phyloP scores from a whole-genome alignment of 2,888 invertebrate species.

The Chrysomela aeneicollis region DNA sequence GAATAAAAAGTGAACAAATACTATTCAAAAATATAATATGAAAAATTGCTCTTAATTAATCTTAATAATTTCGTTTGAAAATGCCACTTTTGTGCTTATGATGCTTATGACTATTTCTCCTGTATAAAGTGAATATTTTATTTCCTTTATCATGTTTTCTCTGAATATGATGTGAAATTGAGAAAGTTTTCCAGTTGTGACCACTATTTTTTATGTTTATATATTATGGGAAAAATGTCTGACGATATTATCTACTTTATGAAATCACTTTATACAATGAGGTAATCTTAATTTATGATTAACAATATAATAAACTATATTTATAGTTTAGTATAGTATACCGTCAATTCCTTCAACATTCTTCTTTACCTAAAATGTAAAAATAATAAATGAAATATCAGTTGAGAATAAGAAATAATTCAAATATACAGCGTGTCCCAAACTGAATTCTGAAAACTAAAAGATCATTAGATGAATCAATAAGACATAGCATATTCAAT shows the following conservation, averaged over 20 bases:
- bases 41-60: too few relatives aligned
- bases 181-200: too few relatives aligned
- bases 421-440: not conserved
- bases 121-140: not conserved
- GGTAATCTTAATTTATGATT: not conserved
- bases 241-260: too few relatives aligned
- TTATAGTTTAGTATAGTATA: conserved; percentile 14
- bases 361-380: conserved; percentile 34
- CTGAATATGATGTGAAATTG: not conserved
- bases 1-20: too few relatives aligned
- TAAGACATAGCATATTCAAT: too few relatives aligned
- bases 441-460: not conserved
- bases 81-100: not conserved
- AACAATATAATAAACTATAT: conserved; percentile 10
- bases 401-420: not conserved
- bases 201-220: too few relatives aligned
- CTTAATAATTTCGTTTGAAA: too few relatives aligned
- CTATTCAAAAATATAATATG: too few relatives aligned
- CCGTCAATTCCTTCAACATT: conserved; percentile 23
- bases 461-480: too few relatives aligned
- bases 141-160: not conserved
- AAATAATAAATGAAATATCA: conserved; percentile 24
- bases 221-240: too few relatives aligned
- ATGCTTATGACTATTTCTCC: not conserved
- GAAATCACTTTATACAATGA: not conserved